phyloP scores from a whole-genome alignment of 2,113 vertebrate genomes.

The Crypturellus undulatus region DNA sequence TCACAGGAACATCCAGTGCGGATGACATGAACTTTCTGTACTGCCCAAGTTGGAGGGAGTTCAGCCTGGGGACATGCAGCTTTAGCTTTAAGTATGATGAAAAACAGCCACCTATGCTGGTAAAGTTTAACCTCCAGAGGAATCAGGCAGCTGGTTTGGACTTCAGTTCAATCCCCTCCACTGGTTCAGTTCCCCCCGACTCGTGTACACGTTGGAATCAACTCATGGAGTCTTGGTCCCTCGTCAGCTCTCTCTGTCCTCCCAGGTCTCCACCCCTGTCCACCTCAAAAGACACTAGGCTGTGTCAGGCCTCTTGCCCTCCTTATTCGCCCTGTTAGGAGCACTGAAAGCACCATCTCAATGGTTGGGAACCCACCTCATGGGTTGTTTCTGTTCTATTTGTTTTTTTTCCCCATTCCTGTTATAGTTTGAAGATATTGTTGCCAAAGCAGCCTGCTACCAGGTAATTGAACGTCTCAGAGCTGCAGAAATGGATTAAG shows the following conservation, averaged over 20 bases:
- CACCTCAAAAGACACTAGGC: neutral
- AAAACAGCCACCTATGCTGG: fast-evolving
- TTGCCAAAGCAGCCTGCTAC: neutral
- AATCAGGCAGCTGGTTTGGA: neutral
- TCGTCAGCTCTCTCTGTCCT: neutral
- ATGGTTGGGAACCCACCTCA: neutral
- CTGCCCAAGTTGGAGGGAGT: neutral
- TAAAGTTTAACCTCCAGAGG: neutral
- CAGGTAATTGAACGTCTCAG: slow-evolving; percentile 8
- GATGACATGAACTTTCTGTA: neutral
- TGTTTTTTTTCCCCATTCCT: neutral
- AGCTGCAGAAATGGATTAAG: neutral
- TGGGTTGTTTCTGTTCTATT: too few species aligned
- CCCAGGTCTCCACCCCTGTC: neutral
- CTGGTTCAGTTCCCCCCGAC: neutral
- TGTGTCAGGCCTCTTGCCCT: neutral
- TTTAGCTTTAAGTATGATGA: neutral
- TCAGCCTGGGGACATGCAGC: neutral
- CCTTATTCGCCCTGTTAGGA: neutral
- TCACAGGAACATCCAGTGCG: fast-evolving
- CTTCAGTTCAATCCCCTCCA: neutral
- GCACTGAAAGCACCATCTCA: neutral
- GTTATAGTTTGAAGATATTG: neutral
- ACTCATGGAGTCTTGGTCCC: neutral
- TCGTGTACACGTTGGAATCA: neutral